Percentiles rank a stretch among this genome's conserved stretches.
These are phyloP conservation scores for Dromaius novaehollandiae DNA, from an alignment of 2,113 vertebrate species.

Conservation along the genomic window DNA sequence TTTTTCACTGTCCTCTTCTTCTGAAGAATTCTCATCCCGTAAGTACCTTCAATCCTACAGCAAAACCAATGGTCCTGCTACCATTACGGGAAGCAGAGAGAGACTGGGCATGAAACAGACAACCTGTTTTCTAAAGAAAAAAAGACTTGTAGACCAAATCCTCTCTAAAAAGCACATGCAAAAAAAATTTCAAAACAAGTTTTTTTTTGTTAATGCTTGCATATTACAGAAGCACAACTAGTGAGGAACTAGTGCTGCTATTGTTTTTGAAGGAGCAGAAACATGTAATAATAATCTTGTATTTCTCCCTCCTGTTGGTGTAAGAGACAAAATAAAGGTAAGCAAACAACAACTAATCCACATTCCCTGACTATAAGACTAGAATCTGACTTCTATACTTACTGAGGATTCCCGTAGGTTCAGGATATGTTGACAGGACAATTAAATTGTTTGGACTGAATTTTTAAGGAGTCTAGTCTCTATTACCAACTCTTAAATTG, in stretches of 20 bases:
- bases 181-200: neutral
- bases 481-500: neutral
- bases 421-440: neutral
- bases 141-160: neutral
- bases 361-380: neutral
- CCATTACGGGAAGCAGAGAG: neutral
- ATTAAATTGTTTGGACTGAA: neutral
- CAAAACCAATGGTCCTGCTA: neutral
- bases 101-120: neutral
- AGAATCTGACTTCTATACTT: accelerated
- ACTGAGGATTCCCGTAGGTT: neutral
- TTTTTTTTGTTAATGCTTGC: neutral
- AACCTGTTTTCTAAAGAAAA: neutral
- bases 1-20: neutral
- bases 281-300: neutral
- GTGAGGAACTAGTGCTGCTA: neutral
- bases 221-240: neutral
- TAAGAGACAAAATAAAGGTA: neutral
- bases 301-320: neutral
- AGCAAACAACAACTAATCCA: neutral
- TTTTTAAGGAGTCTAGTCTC: neutral
- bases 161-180: neutral
- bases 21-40: neutral
- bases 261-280: neutral
- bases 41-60: neutral